Evolutionary conservation across 2,797 vertebrate species (phyloP).

Genomic region (Rhincodon typus): DNA sequence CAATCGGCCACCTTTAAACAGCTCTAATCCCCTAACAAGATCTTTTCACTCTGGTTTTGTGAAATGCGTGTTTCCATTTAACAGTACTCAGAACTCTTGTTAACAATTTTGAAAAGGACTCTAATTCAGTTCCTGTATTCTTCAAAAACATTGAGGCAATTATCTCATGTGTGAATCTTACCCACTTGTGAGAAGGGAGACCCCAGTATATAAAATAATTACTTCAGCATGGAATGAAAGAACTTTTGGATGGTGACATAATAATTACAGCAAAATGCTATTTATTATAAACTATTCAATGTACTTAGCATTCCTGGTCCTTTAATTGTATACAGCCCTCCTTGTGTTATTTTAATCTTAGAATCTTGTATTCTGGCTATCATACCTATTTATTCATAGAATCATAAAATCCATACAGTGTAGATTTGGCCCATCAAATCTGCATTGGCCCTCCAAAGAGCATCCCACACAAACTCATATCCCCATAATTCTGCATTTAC

Average conservation of each 20-base stretch:
- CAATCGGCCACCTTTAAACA: not conserved
- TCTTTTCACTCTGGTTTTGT: not conserved
- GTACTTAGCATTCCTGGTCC: not conserved
- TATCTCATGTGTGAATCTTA: not conserved
- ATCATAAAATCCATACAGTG: no score
- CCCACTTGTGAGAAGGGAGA: not conserved
- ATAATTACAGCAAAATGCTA: not conserved
- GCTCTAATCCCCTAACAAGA: not conserved
- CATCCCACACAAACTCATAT: no score
- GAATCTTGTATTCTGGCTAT: not conserved
- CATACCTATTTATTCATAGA: not conserved
- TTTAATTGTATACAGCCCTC: not conserved
- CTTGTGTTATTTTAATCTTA: not conserved
- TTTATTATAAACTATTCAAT: no score
- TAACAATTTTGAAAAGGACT: not conserved
- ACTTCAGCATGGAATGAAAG: not conserved
- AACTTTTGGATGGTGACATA: not conserved
- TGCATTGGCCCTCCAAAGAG: no score
- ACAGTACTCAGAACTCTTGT: not conserved
- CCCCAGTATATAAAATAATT: not conserved
- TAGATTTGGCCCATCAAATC: no score
- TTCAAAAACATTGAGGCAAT: not conserved
- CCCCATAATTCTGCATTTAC: no score
- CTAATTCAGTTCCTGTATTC: not conserved
- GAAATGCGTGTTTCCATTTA: not conserved